Conservation (phyloP, 2,797 vertebrate genomes). For the Acanthopagrus latus region DNA sequence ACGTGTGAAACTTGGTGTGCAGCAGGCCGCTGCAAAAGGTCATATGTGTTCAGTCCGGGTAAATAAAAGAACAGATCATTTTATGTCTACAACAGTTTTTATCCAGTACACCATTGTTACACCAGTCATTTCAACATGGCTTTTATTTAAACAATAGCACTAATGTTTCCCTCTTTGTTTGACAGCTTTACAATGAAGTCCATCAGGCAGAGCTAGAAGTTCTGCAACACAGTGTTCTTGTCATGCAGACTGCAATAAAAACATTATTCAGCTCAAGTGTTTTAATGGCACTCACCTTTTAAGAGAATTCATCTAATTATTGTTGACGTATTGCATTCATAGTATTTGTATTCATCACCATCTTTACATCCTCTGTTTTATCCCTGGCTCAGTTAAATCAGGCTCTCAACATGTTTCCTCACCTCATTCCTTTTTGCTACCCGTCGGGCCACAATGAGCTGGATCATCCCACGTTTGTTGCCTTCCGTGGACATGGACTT, state of each 20-base stretch:
- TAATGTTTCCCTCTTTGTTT: background rate
- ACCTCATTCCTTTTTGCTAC: slow-evolving; percentile 92
- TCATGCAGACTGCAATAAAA: background rate
- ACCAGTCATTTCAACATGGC: background rate
- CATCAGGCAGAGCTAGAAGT: background rate
- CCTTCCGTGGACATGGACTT: slow-evolving; percentile 97
- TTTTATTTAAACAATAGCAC: background rate
- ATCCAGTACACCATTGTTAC: too few species aligned
- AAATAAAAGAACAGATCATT: slow-evolving; percentile 15
- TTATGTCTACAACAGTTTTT: background rate
- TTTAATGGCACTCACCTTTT: background rate
- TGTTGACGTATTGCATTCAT: background rate
- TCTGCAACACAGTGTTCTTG: background rate
- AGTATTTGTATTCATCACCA: background rate
- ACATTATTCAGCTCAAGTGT: background rate
- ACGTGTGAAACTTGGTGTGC: slow-evolving; percentile 30
- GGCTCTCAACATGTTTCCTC: slow-evolving; percentile 16
- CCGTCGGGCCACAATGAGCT: slow-evolving; percentile 94
- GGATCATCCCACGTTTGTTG: slow-evolving; percentile 96
- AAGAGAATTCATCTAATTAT: too few species aligned
- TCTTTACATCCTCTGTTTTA: too few species aligned
- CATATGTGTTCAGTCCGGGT: background rate
- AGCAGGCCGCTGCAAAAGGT: slow-evolving; percentile 11
- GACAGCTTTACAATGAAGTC: background rate
- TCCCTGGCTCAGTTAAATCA: too few species aligned